Evolutionary conservation across 2,113 vertebrate species (phyloP), one percentile per base, ranked within the genome.

Genomic region (Albula glossodonta): DNA sequence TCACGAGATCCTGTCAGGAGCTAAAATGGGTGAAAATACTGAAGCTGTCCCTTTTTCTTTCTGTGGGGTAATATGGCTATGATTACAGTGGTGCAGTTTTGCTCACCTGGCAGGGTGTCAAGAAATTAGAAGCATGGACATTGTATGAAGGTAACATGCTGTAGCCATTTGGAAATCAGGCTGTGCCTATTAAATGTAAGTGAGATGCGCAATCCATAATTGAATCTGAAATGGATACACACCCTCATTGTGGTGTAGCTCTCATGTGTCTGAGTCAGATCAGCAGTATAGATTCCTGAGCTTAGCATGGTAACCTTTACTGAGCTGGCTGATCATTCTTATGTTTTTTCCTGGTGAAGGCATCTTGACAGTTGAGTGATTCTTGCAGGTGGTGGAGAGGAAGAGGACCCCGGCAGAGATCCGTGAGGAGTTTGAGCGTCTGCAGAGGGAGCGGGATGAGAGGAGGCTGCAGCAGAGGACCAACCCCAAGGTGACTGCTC

Each of bases 371-470:
- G 60, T 74, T 85, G 49, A 2, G 5, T 82, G 53, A 41, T 41
- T 41, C 87, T 53, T 80, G 0, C 84, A 99, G 98, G 96, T 99
- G 89, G 97, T 99, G 93, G 98, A 99, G 84, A 96, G 98, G 92
- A 98, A 96, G 89, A 95, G 97, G 91, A 98, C 97, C 1, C 96
- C 97, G 1, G 97, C 97, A 10, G 98, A 99, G 92, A 99, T 99
- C 88, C 94, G 96, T 88, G 98, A 99, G 88, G 98, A 99, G 89
- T 99, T 98, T 82, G 98, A 99, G 90, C 96, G 97, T 48, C 93
- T 99, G 87, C 97, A 98, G 92, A 95, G 96, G 84, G 98, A 99
- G 87, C 94, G 97, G 88, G 98, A 99, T 82, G 98, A 99, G 89
- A 94, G 97, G 89, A 93, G 97, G 22, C 94, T 99, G 80, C 98